Base-by-base conservation (phyloP, 1,140 invertebrate genomes). In the Musca vetustissima region DNA sequence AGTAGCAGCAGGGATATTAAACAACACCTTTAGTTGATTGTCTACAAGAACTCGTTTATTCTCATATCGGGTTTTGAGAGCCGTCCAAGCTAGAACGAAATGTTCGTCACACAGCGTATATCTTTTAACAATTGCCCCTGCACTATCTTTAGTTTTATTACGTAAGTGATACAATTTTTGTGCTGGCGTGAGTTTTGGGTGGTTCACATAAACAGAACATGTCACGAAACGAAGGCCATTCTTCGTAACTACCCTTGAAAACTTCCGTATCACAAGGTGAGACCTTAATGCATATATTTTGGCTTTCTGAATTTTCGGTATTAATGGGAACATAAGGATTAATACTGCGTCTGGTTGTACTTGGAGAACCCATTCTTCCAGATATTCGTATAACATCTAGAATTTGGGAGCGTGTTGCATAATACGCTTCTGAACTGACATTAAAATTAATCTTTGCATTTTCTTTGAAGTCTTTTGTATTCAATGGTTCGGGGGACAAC, bases 201-300 rank as follows among this genome's bases (percentile, higher is more conserved):
- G n/a, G n/a, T n/a, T n/a, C n/a, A n/a, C n/a, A n/a, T n/a, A n/a
- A n/a, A n/a, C n/a, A n/a, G n/a, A n/a, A 55, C n/a, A 28, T 57
- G 13, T 25, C n/a, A 14, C 57, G 36, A 14, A 69, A 69, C 8
- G 67, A 59, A 7, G 49, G 49, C 65, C 65, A 67, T 28, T 67
- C 15, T 50, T 53, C 22, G 32, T 49, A 68, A 57, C 50, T 25
- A 11, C 66, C 50, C 24, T 68, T 22, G 50, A 67, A 67, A 7
- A 67, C 36, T 52, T 68, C 67, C 6, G 55, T 68, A 49, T 68
- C 55, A 9, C 67, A 68, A 14, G 67, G 55, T 1, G 67, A 36
- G 14, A 66, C n/a, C 28, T 50, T 66, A 8, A 66, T 66, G 43
- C 47, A 50, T n/a, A 28, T 59, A 28, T 28, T 15, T 24, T 24